phyloP scores from a whole-genome alignment of 2,797 vertebrate genomes.

The Danio albolineatus region DNA sequence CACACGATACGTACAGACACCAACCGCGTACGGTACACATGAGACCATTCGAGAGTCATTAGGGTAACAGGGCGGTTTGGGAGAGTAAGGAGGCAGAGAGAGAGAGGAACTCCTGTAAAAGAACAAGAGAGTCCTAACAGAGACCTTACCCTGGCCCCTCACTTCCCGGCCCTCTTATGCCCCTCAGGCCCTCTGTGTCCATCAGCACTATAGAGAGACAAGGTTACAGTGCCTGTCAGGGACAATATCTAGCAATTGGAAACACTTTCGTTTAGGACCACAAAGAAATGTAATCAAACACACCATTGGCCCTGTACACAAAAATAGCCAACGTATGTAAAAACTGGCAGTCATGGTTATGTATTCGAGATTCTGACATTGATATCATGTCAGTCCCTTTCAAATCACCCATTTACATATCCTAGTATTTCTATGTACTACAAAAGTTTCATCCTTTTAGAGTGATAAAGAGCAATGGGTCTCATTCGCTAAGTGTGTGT shows the following conservation, averaged over 20 bases:
- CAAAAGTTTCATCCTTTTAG: too few species aligned
- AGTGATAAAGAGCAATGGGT: background rate
- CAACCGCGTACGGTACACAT: constrained; percentile 76
- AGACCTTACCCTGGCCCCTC: constrained; percentile 98
- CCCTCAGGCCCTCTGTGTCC: constrained; percentile 79
- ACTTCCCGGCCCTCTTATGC: constrained; percentile 79
- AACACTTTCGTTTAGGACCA: constrained; percentile 27
- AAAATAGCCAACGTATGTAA: background rate
- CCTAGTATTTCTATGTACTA: background rate
- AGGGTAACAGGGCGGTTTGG: constrained; percentile 73
- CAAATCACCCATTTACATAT: background rate
- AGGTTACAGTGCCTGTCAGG: constrained; percentile 96
- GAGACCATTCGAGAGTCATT: constrained; percentile 69
- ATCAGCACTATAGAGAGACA: constrained; percentile 92
- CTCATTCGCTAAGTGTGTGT: too few species aligned
- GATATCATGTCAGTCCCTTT: background rate
- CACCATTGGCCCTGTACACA: background rate
- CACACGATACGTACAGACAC: constrained; percentile 66
- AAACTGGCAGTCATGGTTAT: background rate
- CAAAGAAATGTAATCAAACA: constrained; percentile 18
- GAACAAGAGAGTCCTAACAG: constrained; percentile 85
- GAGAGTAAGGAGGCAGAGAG: constrained; percentile 76
- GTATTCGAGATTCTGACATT: background rate
- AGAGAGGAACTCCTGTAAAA: constrained; percentile 82
- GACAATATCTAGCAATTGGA: constrained; percentile 80